Base-by-base conservation (phyloP, 2,113 vertebrate species). In the Dromaius novaehollandiae region DNA sequence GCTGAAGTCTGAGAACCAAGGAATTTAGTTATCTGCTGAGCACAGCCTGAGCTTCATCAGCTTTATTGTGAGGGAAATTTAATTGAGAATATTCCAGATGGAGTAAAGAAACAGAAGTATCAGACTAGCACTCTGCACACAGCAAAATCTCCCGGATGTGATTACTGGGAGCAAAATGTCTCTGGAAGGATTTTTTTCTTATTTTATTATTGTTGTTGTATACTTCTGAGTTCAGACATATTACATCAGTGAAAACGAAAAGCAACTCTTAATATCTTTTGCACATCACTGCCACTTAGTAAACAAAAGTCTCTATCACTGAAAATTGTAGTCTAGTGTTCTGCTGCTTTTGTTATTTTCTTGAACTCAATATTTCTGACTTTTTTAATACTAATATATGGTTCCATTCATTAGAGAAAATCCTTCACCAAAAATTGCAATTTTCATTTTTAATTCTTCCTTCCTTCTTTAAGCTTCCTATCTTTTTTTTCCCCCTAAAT, bases 41-140 rank as follows among this genome's bases (percentile, higher is more conserved):
- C 22, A 74, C 60, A 93, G 13, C 5, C 73, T 81, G 60, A 90
- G 17, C 5, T 89, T 91, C 51, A 60, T 55, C 40, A 77, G 22
- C 50, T 82, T 71, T 92, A 56, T 75, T 86, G 81, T 75, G 13
- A 71, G 13, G 12, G 58, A 84, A 78, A 82, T 83, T 71, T 70
- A 63, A 50, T 36, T 51, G n/a, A 78, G 13, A 71, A 6, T 78
- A 40, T 86, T 93, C 34, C 8, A 9, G 66, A 40, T 32, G 10
- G 4, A 7, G 24, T 44, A 22, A 86, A 89, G 34, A 16, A 92
- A 17, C 11, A 42, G 40, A 92, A 90, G 36, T 81, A 65, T 83
- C 40, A 70, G 11, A 14, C 56, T 56, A 13, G 26, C 74, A 40
- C 26, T 76, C 46, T 48, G 24, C 61, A 63, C 8, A 25, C 40